Conservation (phyloP, 2,888 invertebrate species). For the Caradrina clavipalpis region DNA sequence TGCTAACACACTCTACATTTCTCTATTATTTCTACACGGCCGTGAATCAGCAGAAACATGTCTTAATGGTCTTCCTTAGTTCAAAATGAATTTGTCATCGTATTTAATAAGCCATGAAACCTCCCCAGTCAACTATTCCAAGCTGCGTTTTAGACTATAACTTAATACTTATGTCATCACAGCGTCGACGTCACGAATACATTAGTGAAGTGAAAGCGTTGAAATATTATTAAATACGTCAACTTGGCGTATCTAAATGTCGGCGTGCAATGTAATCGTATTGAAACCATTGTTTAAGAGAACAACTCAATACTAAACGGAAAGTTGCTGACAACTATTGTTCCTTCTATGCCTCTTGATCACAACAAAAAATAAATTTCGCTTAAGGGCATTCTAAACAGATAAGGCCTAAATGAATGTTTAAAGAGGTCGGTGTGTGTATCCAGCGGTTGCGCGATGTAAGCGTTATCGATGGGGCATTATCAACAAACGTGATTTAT, state of each 20-base stretch:
- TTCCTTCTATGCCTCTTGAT: conserved; percentile 44
- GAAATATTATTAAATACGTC: conserved; percentile 52
- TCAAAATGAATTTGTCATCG: conserved; percentile 61
- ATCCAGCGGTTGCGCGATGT: conserved; percentile 65
- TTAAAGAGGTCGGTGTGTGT: conserved; percentile 67
- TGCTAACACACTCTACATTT: conserved; percentile 43
- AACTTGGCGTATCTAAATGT: conserved; percentile 64
- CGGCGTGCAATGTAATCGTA: conserved; percentile 45
- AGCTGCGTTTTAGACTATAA: conserved; percentile 51
- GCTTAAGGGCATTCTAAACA: conserved; percentile 59
- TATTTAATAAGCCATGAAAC: conserved; percentile 56
- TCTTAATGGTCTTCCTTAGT: conserved; percentile 37
- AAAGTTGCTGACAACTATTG: conserved; percentile 52
- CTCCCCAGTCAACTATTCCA: conserved; percentile 36
- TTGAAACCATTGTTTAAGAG: conserved; percentile 52
- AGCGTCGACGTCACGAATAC: conserved; percentile 42
- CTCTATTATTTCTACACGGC: conserved; percentile 27
- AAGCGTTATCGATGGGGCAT: conserved; percentile 65
- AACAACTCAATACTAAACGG: conserved; percentile 51
- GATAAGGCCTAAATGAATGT: conserved; percentile 66
- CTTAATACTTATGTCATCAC: conserved; percentile 60
- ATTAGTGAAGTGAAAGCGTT: conserved; percentile 59
- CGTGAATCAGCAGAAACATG: conserved; percentile 47
- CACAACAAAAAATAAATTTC: conserved; percentile 64
- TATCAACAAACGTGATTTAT: conserved; percentile 63